A percentile compares a stretch with the other conserved stretches of the same genome.
phyloP scores from a whole-genome alignment of 2,113 vertebrate species.

The Myotis yumanensis region DNA sequence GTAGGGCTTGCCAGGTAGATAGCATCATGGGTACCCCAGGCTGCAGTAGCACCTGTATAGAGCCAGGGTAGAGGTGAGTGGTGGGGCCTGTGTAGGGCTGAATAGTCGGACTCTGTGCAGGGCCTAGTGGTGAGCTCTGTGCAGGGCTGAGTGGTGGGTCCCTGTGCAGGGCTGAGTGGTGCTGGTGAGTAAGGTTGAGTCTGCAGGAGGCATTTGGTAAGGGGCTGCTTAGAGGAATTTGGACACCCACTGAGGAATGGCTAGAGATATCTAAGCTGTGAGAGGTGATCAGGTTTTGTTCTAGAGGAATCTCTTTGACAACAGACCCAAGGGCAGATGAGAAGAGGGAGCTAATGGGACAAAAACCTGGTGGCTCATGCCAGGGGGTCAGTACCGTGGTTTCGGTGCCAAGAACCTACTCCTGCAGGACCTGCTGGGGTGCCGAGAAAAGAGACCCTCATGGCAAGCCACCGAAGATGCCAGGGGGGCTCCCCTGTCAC shows the following conservation, averaged over 20 bases:
- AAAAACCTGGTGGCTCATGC: background rate
- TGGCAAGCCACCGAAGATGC: background rate
- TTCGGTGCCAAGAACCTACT: background rate
- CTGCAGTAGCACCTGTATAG: background rate
- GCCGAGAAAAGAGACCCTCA: background rate
- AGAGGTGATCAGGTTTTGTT: background rate
- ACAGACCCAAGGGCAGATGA: background rate
- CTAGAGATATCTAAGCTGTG: background rate
- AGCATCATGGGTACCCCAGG: background rate
- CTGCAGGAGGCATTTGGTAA: background rate
- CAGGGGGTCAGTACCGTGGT: no score
- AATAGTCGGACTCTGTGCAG: background rate
- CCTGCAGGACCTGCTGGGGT: background rate
- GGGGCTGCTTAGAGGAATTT: background rate
- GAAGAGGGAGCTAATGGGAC: background rate
- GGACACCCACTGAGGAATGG: no score
- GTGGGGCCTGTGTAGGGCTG: background rate
- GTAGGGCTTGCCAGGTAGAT: background rate
- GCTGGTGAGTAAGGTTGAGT: background rate
- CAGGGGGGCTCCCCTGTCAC: accelerated
- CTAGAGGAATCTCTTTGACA: background rate
- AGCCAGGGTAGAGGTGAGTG: background rate
- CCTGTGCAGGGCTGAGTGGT: background rate
- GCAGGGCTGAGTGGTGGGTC: background rate
- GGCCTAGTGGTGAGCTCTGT: background rate